Base-by-base conservation (phyloP, 1,140 invertebrate species). In the Dreissena polymorpha region DNA sequence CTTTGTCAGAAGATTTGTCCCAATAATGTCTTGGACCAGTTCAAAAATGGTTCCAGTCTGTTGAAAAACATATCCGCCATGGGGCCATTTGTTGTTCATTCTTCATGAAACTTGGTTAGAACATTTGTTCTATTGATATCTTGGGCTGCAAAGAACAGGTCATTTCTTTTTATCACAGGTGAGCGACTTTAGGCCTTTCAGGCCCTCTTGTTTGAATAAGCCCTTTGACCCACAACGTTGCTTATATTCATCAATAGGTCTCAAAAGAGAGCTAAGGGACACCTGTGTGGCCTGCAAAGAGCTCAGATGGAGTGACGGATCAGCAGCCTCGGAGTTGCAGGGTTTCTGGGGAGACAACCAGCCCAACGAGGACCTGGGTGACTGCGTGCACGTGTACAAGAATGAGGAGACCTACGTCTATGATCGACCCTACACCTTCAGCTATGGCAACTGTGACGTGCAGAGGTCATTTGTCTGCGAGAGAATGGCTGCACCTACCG, bases 261-360 rank as follows among this genome's bases (percentile, higher is more conserved):
- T 82, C 14, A 50, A 53, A 13, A 50, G 23, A 55, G 16, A 67
- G 49, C 23, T 21, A 10, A 13, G n/a, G 0, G 27, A 60, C 57
- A 23, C 3, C 18, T 73, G 64, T 49, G 1, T 6, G 16, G 18
- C 39, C 18, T 80, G 78, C 55, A 10, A 63, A 13, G 64, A 70
- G 6, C 50, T 75, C 7, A 1, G 13, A 25, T 83, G 81, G 81
- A 83, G 72, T 12, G 64, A 77, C 50, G 72, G 72, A 21, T 21
- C 49, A 0, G 10, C 50, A 0, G 53, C 51, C 3, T 27, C 81
- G 0, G 53, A 71, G 3, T 18, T 23, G 23, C 8, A 63, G 23
- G 73, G 73, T 14, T 83, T 83, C 81, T 83, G 81, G 81, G 65
- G 53, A 1, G 73, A 83, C 60, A 18, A 5, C 16, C 53, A 83